Base-by-base conservation (phyloP, 2,113 vertebrate genomes). In the Zosterops lateralis region DNA sequence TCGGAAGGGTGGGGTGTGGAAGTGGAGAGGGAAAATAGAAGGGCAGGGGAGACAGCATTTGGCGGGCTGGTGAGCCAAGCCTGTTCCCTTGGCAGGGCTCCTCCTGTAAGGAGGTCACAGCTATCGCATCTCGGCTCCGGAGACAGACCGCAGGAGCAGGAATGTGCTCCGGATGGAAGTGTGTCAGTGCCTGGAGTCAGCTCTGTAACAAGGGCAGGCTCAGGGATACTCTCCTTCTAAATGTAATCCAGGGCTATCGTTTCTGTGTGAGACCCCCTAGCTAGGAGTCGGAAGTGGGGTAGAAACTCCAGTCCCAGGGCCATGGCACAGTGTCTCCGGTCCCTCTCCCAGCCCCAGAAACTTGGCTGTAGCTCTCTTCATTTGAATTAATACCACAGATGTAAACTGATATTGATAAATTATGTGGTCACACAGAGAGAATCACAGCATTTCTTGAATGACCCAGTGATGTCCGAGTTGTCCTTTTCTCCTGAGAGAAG, bases 101-200 rank as follows among this genome's bases (percentile, higher is more conserved):
- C 56, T 84, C 40, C 56, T 65, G 47, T 66, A 93, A 95, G 89
- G 81, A 88, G 73, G 87, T 83, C 65, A 80, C 81, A 90, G 73
- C 83, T 85, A 29, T 93, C 24, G 6, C 77, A 58, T 93, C 96
- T 94, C 87, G 5, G 40, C 62, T 81, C 50, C 3, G 1, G 57
- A 34, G 77, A 51, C 60, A 31, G 78, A 79, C 71, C 2, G 2
- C 29, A 42, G 61, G 60, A 25, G 5, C 29, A 81, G 67, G 66
- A 29, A 19, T 61, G 12, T 22, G 56, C 84, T 67, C 2, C 2
- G 5, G 65, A 56, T 87, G 51, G 40, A 56, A 64, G 57, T 3
- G 24, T 70, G 70, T 67, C 34, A 24, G 44, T 84, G 87, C 70
- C 47, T 34, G 61, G 28, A 77, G 10, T 44, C 92, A 48, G 86